A percentile compares a stretch with the other conserved stretches of the same genome.
Conservation (phyloP, 2,113 vertebrate genomes). For the Hyperopisus bebe region DNA sequence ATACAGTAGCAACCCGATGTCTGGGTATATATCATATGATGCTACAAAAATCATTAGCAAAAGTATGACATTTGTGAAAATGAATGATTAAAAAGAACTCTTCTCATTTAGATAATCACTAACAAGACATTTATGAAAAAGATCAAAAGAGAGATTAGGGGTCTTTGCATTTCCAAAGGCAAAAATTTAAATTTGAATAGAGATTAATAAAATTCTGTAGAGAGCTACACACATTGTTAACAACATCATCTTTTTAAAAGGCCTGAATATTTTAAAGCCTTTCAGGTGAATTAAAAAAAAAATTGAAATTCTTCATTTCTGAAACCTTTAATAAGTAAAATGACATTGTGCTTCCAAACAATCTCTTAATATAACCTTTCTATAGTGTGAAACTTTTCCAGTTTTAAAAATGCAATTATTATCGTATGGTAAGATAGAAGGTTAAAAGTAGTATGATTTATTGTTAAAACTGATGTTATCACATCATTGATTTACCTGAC, state of each 20-base stretch:
- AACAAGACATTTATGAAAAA: conserved; percentile 5
- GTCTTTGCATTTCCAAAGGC: conserved; percentile 15
- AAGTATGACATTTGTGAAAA: not conserved
- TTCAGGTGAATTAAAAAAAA: conserved; percentile 14
- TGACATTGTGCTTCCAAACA: not conserved
- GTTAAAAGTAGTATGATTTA: not conserved
- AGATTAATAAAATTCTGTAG: conserved; percentile 15
- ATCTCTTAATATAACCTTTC: not conserved
- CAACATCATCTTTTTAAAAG: conserved; percentile 13
- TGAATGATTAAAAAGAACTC: not conserved
- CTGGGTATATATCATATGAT: not conserved
- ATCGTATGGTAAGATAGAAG: not conserved
- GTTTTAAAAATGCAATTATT: not conserved
- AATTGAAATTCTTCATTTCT: conserved; percentile 1
- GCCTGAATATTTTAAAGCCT: conserved; percentile 7
- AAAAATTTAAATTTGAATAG: conserved; percentile 14
- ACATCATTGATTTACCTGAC: not conserved
- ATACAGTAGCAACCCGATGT: not conserved
- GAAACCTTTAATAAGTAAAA: conserved; percentile 5
- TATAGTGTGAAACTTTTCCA: not conserved
- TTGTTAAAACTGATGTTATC: not conserved
- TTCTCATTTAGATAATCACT: conserved; percentile 11
- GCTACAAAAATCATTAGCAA: not conserved
- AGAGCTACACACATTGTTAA: conserved; percentile 6
- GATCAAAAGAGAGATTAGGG: conserved; percentile 3